These are phyloP conservation scores for Saiga tatarica DNA, from an alignment of 2,113 vertebrate genomes.

Conservation along the genomic window DNA sequence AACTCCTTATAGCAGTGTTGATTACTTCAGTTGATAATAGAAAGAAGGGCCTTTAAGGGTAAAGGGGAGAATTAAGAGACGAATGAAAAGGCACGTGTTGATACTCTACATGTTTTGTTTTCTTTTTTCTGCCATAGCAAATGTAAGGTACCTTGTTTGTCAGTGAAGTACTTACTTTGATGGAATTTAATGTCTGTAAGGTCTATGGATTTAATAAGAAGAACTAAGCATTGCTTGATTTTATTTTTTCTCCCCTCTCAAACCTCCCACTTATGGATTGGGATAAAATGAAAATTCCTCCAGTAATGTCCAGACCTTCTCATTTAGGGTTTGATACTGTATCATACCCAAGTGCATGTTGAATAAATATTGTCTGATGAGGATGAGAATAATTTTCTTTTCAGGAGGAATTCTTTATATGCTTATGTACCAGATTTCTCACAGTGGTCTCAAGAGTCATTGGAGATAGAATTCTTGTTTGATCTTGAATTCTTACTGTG, in stretches of 20 bases:
- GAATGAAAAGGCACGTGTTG: not conserved
- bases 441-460: not conserved
- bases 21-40: not conserved
- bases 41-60: not conserved
- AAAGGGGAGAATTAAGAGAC: not conserved
- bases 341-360: not conserved
- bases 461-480: constrained; percentile 22
- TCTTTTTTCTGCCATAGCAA: not conserved
- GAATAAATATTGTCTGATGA: not conserved
- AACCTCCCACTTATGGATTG: not conserved
- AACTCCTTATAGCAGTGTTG: not conserved
- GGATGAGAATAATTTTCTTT: not conserved
- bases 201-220: not conserved
- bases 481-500: not conserved
- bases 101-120: not conserved
- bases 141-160: not conserved
- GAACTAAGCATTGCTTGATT: not conserved
- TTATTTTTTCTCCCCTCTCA: not conserved
- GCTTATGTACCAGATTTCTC: not conserved
- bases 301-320: not conserved
- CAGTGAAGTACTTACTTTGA: not conserved
- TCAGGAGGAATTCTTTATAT: not conserved
- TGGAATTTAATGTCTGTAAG: not conserved
- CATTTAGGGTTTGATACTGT: not conserved
- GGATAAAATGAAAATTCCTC: constrained; percentile 10